These are phyloP conservation scores for Mythimna impura DNA, from an alignment of 2,888 invertebrate species.

Conservation along the genomic window DNA sequence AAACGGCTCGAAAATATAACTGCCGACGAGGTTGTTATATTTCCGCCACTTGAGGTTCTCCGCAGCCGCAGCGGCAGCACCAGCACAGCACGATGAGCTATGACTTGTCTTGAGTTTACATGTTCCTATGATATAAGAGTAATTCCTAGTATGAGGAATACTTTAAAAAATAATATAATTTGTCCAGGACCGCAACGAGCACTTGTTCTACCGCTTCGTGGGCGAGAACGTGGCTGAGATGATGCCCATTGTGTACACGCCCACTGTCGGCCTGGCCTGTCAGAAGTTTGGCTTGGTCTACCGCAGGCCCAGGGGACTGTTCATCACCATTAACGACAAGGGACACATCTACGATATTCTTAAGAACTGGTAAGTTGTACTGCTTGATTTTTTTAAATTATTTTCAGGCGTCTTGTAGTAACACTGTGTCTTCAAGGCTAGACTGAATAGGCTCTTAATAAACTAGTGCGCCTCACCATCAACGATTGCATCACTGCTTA, in stretches of 20 bases:
- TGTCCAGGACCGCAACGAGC: conserved; percentile 97
- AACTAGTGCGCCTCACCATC: too few relatives aligned
- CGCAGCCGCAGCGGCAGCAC: too few relatives aligned
- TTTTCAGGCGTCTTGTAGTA: background rate
- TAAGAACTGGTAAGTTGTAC: conserved; percentile 95
- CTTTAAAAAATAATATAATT: background rate
- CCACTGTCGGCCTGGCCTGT: conserved; percentile 99
- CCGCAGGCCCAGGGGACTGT: conserved; percentile 97
- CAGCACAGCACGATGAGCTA: too few relatives aligned
- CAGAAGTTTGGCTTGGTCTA: conserved; percentile 98
- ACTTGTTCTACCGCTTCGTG: conserved; percentile 97
- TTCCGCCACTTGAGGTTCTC: too few relatives aligned
- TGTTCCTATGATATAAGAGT: too few relatives aligned
- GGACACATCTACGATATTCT: conserved; percentile 98
- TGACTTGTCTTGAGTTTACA: too few relatives aligned
- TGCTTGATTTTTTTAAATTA: background rate
- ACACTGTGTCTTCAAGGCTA: too few relatives aligned
- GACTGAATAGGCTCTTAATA: too few relatives aligned
- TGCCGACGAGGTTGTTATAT: too few relatives aligned
- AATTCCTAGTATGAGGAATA: too few relatives aligned
- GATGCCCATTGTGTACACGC: conserved; percentile 99
- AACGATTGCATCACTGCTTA: too few relatives aligned
- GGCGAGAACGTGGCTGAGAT: conserved; percentile 96
- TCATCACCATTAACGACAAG: conserved; percentile 98
- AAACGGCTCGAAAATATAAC: too few relatives aligned